Conservation (phyloP, 2,797 vertebrate genomes). For the Halcyon smyrnensis region DNA sequence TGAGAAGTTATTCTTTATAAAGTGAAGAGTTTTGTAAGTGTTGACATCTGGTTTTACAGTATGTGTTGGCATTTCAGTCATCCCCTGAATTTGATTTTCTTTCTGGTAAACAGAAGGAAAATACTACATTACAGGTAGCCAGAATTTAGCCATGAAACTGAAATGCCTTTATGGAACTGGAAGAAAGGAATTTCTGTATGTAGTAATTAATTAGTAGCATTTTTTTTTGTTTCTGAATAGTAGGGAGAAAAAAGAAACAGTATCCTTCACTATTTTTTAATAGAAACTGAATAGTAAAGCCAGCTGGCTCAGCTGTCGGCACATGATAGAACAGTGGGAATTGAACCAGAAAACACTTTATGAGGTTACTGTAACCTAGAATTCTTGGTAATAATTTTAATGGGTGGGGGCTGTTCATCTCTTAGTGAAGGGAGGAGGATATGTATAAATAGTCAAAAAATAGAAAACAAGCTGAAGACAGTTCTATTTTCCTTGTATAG, state of each 20-base stretch:
- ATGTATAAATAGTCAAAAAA: neutral
- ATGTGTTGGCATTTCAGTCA: neutral
- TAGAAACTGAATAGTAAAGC: constrained; percentile 4
- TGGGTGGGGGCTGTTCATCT: constrained; percentile 24
- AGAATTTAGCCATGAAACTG: neutral
- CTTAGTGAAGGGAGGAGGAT: neutral
- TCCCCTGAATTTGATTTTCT: neutral
- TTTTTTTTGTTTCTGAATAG: neutral
- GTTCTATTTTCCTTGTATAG: neutral
- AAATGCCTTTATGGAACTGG: neutral
- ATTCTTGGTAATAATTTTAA: constrained; percentile 36
- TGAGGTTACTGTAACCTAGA: constrained; percentile 67
- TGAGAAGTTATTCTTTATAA: neutral
- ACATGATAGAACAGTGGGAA: constrained; percentile 27
- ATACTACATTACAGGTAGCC: neutral
- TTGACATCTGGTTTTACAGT: neutral
- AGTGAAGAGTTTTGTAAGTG: neutral
- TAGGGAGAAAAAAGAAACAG: neutral
- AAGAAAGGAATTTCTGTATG: neutral
- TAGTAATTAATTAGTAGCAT: neutral
- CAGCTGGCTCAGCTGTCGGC: constrained; percentile 39
- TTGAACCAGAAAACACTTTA: constrained; percentile 39
- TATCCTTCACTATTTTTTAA: neutral
- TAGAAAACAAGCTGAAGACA: neutral
- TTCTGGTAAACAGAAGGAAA: neutral